These are phyloP conservation scores for Cyprinodon diabolis DNA, from an alignment of 2,797 vertebrate species.

Conservation along the genomic window DNA sequence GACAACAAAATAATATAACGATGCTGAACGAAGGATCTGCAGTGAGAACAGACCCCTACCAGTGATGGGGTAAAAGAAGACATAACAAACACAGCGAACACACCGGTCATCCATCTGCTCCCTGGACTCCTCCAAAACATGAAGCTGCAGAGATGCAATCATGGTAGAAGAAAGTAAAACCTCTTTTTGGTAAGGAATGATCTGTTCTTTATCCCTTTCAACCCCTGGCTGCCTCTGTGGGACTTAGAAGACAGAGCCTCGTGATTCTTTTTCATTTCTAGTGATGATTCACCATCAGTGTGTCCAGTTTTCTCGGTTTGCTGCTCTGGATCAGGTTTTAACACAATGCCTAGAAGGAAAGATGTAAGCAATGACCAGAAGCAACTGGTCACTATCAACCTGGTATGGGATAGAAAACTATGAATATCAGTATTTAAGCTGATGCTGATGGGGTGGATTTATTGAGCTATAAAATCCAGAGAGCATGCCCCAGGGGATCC, in stretches of 20 bases:
- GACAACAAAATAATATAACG: constrained; percentile 62
- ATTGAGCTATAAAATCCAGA: too few relatives aligned
- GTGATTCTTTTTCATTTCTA: too few relatives aligned
- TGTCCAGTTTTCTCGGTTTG: not conserved
- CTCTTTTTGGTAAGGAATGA: not conserved
- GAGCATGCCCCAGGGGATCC: not conserved
- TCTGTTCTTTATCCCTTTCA: not conserved
- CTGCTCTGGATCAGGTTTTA: not conserved
- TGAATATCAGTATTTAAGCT: not conserved
- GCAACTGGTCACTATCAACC: not conserved
- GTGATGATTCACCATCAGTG: too few relatives aligned
- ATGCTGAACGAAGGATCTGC: constrained; percentile 58
- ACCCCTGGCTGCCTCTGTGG: not conserved
- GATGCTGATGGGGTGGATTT: not conserved
- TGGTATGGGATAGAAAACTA: not conserved
- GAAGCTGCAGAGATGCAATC: constrained; percentile 22
- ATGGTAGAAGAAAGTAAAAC: not conserved
- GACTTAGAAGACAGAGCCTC: not conserved
- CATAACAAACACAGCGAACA: constrained; percentile 18
- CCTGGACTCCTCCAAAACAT: constrained; percentile 11
- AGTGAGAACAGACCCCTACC: constrained; percentile 64
- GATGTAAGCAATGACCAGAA: not conserved
- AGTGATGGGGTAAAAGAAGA: constrained; percentile 73
- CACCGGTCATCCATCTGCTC: not conserved
- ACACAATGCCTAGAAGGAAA: not conserved